Conservation (phyloP, 2,888 invertebrate genomes). For the Phyllotreta striolata region DNA sequence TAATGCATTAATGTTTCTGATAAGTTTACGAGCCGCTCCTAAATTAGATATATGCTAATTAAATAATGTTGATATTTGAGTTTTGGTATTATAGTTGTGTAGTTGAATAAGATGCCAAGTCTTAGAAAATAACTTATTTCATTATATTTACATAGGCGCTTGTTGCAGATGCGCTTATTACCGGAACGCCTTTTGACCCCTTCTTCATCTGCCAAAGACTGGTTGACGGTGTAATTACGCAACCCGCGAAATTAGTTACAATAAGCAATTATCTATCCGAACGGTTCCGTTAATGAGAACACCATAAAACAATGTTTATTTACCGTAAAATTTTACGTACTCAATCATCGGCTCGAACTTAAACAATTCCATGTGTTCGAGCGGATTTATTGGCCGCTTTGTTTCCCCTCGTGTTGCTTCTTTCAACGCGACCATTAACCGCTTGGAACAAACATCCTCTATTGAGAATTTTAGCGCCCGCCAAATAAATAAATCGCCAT, state of each 20-base stretch:
- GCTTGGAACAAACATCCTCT: slow-evolving; percentile 41
- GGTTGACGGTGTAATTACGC: slow-evolving; percentile 22
- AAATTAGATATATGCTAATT: no score
- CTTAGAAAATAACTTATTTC: not conserved
- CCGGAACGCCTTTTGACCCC: slow-evolving; percentile 7
- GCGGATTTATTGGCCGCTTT: slow-evolving; percentile 52
- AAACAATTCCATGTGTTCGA: slow-evolving; percentile 52
- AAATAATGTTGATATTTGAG: no score
- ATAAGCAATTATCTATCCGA: slow-evolving; percentile 42
- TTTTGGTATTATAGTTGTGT: no score
- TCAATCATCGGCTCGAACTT: slow-evolving; percentile 51
- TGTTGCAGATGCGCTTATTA: not conserved
- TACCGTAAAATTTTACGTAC: slow-evolving; percentile 50
- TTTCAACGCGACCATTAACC: slow-evolving; percentile 50
- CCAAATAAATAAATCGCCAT: slow-evolving; percentile 34
- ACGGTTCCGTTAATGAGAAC: slow-evolving; percentile 42
- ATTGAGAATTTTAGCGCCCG: slow-evolving; percentile 31
- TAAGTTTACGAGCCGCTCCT: no score
- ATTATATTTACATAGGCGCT: not conserved
- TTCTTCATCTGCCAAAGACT: slow-evolving; percentile 5
- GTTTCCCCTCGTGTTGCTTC: slow-evolving; percentile 50
- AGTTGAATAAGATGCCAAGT: no score
- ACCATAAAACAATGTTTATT: slow-evolving; percentile 52
- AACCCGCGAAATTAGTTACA: slow-evolving; percentile 36
- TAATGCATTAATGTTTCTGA: no score